Evolutionary conservation across 2,888 invertebrate genomes (phyloP), one percentile per base, ranked within the genome.

Genomic region (Xylota sylvarum): DNA sequence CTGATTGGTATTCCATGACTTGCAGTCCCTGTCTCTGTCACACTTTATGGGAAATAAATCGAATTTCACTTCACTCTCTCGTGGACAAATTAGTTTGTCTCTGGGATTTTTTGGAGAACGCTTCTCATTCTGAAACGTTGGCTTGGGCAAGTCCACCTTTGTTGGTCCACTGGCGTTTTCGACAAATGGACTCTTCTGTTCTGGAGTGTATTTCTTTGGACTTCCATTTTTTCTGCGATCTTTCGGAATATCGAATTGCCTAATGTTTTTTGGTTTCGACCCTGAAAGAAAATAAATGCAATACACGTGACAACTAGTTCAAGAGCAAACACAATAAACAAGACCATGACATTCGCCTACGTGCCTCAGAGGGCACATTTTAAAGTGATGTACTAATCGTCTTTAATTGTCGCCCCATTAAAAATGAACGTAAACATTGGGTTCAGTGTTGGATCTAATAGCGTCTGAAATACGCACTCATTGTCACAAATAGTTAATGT

Each of bases 31-130:
- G 85, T 93, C 91, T 9, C 88, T 88, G 72, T 91, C 89, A 65
- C 93, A 93, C 12, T 91, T 91, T 77, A 91, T 90, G 0, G 93
- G 92, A 83, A 93, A 93, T 5, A 92, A 88, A 80, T 92, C 91
- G 81, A 93, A 93, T n/a, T 92, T 89, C 14, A 92, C 91, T 80
- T 92, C 92, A 92, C 91, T 94, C 88, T 93, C 93, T 3, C 90
- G 91, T 2, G 93, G 93, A 62, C 93, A 93, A 64, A 89, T 88
- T 56, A 90, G 90, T 10, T 89, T 89, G 19, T 89, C 88, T 0
- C 91, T 89, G n/a, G 91, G 87, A 76, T 89, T 89, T 64, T 69
- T 78, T 7, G 77, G 7, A 5, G 82, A 56, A 4, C 73, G 77
- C 14, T 82, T 86, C 0, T 73, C 62, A 40, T 40, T 78, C 3